A percentile compares a stretch with the other conserved stretches of the same genome.
Conservation (phyloP, 2,888 invertebrate genomes). For the Orchesellides sinensis region DNA sequence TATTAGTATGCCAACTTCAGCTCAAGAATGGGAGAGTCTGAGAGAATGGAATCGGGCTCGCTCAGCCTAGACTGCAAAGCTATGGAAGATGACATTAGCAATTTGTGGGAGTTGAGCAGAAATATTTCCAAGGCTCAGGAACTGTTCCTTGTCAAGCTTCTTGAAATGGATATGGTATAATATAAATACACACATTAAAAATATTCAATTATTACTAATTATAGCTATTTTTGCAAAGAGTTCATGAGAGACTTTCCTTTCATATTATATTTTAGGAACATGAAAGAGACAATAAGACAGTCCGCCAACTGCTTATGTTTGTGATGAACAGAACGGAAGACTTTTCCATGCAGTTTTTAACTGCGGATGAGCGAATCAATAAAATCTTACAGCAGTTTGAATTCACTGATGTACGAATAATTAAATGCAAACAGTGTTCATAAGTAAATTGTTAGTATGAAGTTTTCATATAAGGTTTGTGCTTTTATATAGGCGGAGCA, state of each 20-base stretch:
- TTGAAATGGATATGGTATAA: constrained; percentile 69
- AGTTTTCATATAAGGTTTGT: background rate
- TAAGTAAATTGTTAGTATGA: background rate
- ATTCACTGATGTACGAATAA: constrained; percentile 69
- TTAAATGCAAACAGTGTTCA: no score
- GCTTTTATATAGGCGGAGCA: constrained; percentile 66
- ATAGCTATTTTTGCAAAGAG: no score
- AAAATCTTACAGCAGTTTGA: constrained; percentile 69
- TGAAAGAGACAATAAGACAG: constrained; percentile 65
- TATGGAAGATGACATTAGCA: constrained; percentile 42
- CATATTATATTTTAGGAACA: no score
- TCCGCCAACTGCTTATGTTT: constrained; percentile 56
- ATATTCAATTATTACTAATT: background rate
- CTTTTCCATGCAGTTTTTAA: constrained; percentile 56
- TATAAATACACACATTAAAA: background rate
- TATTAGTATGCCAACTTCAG: constrained; percentile 51
- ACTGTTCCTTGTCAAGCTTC: constrained; percentile 61
- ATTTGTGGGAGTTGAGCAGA: constrained; percentile 52
- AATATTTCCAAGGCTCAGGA: constrained; percentile 68
- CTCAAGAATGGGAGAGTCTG: constrained; percentile 41
- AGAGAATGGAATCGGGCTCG: background rate
- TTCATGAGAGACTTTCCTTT: no score
- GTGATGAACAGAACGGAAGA: constrained; percentile 64
- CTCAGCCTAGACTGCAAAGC: constrained; percentile 18
- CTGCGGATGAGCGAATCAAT: constrained; percentile 63